phyloP scores from a whole-genome alignment of 2,888 invertebrate species.

The Uropetala carovei region DNA sequence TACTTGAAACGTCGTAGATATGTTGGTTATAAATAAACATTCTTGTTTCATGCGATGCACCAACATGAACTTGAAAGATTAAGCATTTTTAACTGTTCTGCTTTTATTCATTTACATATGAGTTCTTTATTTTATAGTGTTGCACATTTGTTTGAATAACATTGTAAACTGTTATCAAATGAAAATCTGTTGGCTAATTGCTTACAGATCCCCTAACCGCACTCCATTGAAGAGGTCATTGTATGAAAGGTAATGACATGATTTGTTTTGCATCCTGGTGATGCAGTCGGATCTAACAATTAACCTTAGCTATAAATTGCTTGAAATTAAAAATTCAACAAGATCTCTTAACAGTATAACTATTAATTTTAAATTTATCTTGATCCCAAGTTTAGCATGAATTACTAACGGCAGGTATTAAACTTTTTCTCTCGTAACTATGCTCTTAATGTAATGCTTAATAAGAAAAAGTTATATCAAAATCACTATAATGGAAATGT shows the following conservation, averaged over 20 bases:
- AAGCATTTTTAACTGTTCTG: conserved; percentile 62
- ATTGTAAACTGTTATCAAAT: conserved; percentile 65
- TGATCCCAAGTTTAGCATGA: background rate
- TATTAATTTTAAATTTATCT: no score
- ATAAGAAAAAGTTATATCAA: no score
- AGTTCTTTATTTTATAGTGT: conserved; percentile 56
- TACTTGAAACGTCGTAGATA: conserved; percentile 30
- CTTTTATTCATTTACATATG: conserved; percentile 52
- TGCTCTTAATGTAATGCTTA: no score
- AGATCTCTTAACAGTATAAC: no score
- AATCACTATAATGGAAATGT: no score
- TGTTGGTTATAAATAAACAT: conserved; percentile 47
- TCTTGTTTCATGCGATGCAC: conserved; percentile 41
- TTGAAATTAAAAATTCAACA: background rate
- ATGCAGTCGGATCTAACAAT: conserved; percentile 41
- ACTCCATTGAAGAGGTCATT: conserved; percentile 67
- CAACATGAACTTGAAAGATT: conserved; percentile 56
- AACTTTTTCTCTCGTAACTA: no score
- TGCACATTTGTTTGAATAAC: conserved; percentile 64
- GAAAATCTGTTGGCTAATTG: conserved; percentile 68
- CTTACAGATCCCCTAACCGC: conserved; percentile 69
- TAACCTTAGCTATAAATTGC: conserved; percentile 34
- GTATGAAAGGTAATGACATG: conserved; percentile 68
- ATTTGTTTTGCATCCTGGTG: conserved; percentile 65
- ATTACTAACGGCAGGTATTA: conserved; percentile 29